Evolutionary conservation across 2,113 vertebrate species (phyloP).

Genomic region (Rhinichthys klamathensis): DNA sequence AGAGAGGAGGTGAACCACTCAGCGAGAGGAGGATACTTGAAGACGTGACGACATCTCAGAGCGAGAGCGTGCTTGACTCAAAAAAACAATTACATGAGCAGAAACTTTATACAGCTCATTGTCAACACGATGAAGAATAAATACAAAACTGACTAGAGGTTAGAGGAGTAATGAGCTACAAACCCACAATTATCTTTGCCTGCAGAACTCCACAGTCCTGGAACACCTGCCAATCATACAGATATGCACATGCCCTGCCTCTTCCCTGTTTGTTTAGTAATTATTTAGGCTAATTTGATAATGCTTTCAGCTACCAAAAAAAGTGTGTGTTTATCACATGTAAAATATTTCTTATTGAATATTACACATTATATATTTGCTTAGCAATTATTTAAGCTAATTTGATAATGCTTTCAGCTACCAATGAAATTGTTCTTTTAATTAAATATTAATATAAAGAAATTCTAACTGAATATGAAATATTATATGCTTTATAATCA

Average conservation of each 20-base stretch:
- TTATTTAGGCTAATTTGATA: background rate
- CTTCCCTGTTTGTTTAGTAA: background rate
- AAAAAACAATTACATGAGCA: slow-evolving; percentile 17
- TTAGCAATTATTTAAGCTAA: too few relatives aligned
- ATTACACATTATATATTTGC: too few relatives aligned
- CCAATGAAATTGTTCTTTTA: too few relatives aligned
- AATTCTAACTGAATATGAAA: too few relatives aligned
- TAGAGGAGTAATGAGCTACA: background rate
- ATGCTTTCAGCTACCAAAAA: background rate
- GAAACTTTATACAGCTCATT: background rate
- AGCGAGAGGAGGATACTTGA: slow-evolving; percentile 56
- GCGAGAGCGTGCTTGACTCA: slow-evolving; percentile 43
- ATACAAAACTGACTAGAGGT: background rate
- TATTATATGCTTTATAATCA: too few relatives aligned
- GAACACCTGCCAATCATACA: background rate
- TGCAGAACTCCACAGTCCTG: too few relatives aligned
- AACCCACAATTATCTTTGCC: background rate
- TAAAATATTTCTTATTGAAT: too few relatives aligned
- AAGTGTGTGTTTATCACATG: background rate
- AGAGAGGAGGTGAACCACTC: slow-evolving; percentile 43
- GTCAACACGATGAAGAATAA: background rate
- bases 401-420: too few relatives aligned
- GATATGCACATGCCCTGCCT: background rate
- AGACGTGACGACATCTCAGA: slow-evolving; percentile 51
- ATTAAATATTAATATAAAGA: too few relatives aligned